A percentile compares a stretch with the other conserved stretches of the same genome.
Conservation (phyloP, 2,888 invertebrate species). For the Drosophila affinis region DNA sequence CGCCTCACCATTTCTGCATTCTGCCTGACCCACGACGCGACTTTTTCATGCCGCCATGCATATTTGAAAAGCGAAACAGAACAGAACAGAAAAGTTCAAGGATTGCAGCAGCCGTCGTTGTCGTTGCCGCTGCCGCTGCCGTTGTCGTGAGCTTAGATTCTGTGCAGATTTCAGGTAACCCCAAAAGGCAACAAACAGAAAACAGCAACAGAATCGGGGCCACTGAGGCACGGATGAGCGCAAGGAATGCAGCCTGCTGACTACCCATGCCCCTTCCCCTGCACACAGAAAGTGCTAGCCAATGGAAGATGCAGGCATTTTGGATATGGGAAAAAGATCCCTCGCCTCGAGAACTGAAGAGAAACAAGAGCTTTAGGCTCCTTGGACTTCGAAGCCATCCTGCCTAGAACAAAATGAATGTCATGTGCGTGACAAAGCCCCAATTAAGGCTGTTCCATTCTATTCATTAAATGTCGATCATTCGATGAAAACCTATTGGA, state of each 20-base stretch:
- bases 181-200: slow-evolving; percentile 50
- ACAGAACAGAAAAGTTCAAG: slow-evolving; percentile 63
- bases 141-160: slow-evolving; percentile 34
- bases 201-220: slow-evolving; percentile 20
- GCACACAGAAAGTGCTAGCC: background rate
- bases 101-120: slow-evolving; percentile 55
- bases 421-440: background rate
- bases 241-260: background rate
- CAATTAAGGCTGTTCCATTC: too few species aligned
- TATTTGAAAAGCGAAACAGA: slow-evolving; percentile 68
- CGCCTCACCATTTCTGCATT: slow-evolving; percentile 2
- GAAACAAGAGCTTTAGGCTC: too few species aligned
- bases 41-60: slow-evolving; percentile 63
- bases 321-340: too few species aligned
- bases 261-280: background rate
- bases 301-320: background rate
- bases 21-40: slow-evolving; percentile 15
- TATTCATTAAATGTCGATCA: background rate
- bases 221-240: slow-evolving; percentile 8
- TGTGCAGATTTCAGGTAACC: slow-evolving; percentile 54
- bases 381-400: too few species aligned
- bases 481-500: too few species aligned
- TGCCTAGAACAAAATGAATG: background rate
- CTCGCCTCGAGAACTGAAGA: too few species aligned
- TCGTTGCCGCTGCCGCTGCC: slow-evolving; percentile 48